phyloP scores from a whole-genome alignment of 1,140 invertebrate genomes.

The Gryon sp. region DNA sequence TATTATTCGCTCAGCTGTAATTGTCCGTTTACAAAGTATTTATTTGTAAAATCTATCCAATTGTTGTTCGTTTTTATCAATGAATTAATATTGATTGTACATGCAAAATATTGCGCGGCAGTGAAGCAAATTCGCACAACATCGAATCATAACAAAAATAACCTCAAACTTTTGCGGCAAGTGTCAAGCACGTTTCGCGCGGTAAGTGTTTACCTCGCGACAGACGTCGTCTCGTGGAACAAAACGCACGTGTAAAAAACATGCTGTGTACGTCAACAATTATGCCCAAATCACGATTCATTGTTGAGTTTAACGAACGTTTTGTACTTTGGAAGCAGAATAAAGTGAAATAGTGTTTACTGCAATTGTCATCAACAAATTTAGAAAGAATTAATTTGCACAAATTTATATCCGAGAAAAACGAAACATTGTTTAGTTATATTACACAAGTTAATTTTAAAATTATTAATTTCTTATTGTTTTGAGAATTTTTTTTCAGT shows the following conservation, averaged over 20 bases:
- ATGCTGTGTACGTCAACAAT: constrained; percentile 63
- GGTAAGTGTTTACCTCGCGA: constrained; percentile 39
- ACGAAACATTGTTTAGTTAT: too few species aligned
- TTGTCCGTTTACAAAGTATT: background rate
- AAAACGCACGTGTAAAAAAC: constrained; percentile 19
- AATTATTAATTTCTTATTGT: constrained; percentile 11
- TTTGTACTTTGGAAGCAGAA: constrained; percentile 72
- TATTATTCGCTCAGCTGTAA: background rate
- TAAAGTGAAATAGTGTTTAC: constrained; percentile 75
- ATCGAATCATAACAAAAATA: constrained; percentile 37
- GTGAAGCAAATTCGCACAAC: background rate
- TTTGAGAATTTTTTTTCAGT: constrained; percentile 2
- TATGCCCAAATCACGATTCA: constrained; percentile 54
- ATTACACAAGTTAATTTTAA: too few species aligned
- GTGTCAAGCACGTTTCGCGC: constrained; percentile 59
- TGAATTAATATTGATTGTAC: background rate
- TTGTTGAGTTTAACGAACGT: constrained; percentile 67
- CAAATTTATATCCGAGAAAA: too few species aligned
- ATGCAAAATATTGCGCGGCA: constrained; percentile 16
- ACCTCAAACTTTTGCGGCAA: constrained; percentile 66
- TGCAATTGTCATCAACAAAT: too few species aligned
- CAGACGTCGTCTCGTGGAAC: constrained; percentile 2
- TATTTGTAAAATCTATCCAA: background rate
- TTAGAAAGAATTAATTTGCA: too few species aligned
- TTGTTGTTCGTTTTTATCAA: background rate